Conservation (phyloP, 2,113 vertebrate genomes). For the Zapornia atra region DNA sequence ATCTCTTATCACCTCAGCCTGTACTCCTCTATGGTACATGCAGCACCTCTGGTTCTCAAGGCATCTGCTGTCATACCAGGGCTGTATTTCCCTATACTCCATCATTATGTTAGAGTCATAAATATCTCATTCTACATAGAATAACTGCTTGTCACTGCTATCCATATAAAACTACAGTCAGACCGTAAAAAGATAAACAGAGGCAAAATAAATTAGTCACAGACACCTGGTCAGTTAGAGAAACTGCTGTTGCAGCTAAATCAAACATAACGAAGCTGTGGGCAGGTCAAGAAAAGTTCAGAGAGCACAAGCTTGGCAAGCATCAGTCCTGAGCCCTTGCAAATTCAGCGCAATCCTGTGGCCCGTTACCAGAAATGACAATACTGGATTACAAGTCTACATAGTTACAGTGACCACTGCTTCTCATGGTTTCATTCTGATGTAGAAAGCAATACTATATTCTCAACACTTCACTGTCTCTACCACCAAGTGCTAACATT, state of each 20-base stretch:
- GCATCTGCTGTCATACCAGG: background rate
- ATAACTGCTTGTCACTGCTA: background rate
- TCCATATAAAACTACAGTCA: background rate
- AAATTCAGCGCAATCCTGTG: background rate
- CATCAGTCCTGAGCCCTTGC: background rate
- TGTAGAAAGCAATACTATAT: background rate
- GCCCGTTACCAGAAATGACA: background rate
- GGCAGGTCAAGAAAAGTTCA: conserved; percentile 3
- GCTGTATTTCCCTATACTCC: background rate
- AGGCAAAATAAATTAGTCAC: background rate
- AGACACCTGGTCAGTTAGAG: background rate
- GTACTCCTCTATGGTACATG: background rate
- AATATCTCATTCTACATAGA: background rate
- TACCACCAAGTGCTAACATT: background rate
- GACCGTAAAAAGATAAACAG: background rate
- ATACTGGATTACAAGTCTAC: background rate
- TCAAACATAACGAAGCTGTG: background rate
- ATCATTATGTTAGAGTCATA: background rate
- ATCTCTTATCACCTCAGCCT: background rate
- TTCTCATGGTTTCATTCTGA: background rate
- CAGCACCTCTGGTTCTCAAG: background rate
- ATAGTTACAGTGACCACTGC: background rate
- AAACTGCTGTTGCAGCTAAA: background rate
- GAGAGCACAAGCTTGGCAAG: background rate
- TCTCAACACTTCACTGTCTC: background rate